phyloP scores from a whole-genome alignment of 2,888 invertebrate genomes.

The Allygus modestus region DNA sequence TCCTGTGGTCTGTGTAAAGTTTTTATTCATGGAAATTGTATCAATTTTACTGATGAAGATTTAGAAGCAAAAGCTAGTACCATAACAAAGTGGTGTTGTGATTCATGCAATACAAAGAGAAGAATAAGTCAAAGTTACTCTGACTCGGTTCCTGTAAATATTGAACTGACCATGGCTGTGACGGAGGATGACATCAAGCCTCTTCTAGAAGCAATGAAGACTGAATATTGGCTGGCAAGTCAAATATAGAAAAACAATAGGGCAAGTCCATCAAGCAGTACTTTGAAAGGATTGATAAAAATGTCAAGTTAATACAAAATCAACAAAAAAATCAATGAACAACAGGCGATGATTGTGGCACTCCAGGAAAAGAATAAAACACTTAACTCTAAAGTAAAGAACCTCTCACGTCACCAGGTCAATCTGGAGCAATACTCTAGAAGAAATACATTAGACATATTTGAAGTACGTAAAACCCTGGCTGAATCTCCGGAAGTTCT shows the following conservation, averaged over 20 bases:
- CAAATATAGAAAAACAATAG: slow-evolving; percentile 20
- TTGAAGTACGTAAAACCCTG: slow-evolving; percentile 19
- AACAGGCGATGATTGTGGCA: background rate
- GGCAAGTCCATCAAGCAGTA: slow-evolving; percentile 16
- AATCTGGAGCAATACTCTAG: slow-evolving; percentile 45
- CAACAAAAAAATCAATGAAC: slow-evolving; percentile 49
- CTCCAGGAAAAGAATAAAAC: slow-evolving; percentile 5
- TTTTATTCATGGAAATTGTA: slow-evolving; percentile 6
- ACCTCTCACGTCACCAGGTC: background rate
- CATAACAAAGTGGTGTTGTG: slow-evolving; percentile 18
- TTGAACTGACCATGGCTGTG: background rate
- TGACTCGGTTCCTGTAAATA: slow-evolving; percentile 9
- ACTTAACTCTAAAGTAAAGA: background rate
- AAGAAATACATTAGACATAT: slow-evolving; percentile 44
- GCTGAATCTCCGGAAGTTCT: background rate
- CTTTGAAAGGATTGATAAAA: slow-evolving; percentile 30
- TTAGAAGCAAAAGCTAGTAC: background rate
- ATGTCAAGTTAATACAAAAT: background rate
- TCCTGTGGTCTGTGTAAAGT: background rate
- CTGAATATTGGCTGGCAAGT: slow-evolving; percentile 40
- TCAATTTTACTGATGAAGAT: background rate
- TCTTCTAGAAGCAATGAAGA: slow-evolving; percentile 15
- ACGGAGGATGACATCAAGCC: slow-evolving; percentile 16
- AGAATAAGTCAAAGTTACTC: slow-evolving; percentile 17
- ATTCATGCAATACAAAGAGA: background rate